A percentile compares a stretch with the other conserved stretches of the same genome.
Evolutionary conservation across 2,797 vertebrate species (phyloP).

Genomic region (Poecilia picta): DNA sequence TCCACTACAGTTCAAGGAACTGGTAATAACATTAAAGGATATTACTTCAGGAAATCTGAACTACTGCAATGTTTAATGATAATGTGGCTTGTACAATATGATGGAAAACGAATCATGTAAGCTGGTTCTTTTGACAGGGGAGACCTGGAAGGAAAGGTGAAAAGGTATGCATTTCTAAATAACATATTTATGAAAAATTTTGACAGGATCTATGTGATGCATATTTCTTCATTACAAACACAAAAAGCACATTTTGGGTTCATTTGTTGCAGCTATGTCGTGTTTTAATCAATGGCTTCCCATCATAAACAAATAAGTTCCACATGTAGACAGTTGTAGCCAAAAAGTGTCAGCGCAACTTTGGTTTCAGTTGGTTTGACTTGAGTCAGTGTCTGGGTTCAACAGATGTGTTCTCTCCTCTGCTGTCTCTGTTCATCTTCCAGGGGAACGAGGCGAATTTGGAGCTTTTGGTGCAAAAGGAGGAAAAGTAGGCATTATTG

Average conservation of each 20-base stretch:
- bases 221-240: background rate
- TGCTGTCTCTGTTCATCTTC: background rate
- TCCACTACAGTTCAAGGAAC: background rate
- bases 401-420: background rate
- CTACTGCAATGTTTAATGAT: background rate
- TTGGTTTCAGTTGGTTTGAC: slow-evolving; percentile 6
- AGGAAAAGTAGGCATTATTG: slow-evolving; percentile 65
- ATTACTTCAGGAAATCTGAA: background rate
- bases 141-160: slow-evolving; percentile 82
- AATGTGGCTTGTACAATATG: background rate
- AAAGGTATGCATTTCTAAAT: slow-evolving; percentile 78
- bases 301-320: background rate
- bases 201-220: background rate
- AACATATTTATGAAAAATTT: background rate
- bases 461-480: slow-evolving; percentile 73
- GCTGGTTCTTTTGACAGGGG: slow-evolving; percentile 72
- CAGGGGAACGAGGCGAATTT: slow-evolving; percentile 75
- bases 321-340: background rate
- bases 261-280: background rate
- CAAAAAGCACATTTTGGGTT: background rate
- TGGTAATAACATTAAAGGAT: background rate
- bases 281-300: background rate
- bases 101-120: background rate
- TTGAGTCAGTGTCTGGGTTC: background rate
- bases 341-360: background rate